These are phyloP conservation scores for Apostichopus japonicus DNA, from an alignment of 35 echinoderm and acorn worm genomes.

Conservation along the genomic window DNA sequence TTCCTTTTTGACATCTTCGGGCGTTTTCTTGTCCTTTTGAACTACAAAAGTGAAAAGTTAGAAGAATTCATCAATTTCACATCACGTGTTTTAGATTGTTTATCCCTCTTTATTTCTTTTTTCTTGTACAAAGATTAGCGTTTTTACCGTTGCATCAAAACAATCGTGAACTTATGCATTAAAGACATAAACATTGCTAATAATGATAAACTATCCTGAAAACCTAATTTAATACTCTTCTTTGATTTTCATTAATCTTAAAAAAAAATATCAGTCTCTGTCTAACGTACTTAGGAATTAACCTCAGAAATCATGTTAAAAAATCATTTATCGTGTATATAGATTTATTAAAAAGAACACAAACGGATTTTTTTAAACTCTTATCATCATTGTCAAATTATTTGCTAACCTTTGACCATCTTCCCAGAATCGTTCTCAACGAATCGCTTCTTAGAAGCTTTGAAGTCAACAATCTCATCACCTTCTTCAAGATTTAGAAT, in stretches of 20 bases:
- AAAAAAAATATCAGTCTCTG: not conserved
- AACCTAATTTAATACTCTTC: too few relatives aligned
- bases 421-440: conserved; percentile 61
- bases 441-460: conserved; percentile 65
- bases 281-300: not conserved
- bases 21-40: conserved; percentile 1
- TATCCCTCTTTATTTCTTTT: too few relatives aligned
- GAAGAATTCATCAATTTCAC: too few relatives aligned
- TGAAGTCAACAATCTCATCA: conserved; percentile 73
- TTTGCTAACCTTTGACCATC: conserved; percentile 78
- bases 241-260: too few relatives aligned
- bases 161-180: too few relatives aligned
- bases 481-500: conserved; percentile 73
- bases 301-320: not conserved
- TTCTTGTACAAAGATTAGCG: too few relatives aligned
- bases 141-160: too few relatives aligned
- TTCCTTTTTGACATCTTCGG: not conserved
- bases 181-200: too few relatives aligned
- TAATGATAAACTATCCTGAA: too few relatives aligned
- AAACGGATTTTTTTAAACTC: not conserved
- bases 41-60: not conserved
- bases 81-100: too few relatives aligned
- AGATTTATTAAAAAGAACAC: not conserved
- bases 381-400: too few relatives aligned
- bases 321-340: not conserved